These are phyloP conservation scores for Anguilla rostrata DNA, from an alignment of 2,113 vertebrate genomes.

Conservation along the genomic window DNA sequence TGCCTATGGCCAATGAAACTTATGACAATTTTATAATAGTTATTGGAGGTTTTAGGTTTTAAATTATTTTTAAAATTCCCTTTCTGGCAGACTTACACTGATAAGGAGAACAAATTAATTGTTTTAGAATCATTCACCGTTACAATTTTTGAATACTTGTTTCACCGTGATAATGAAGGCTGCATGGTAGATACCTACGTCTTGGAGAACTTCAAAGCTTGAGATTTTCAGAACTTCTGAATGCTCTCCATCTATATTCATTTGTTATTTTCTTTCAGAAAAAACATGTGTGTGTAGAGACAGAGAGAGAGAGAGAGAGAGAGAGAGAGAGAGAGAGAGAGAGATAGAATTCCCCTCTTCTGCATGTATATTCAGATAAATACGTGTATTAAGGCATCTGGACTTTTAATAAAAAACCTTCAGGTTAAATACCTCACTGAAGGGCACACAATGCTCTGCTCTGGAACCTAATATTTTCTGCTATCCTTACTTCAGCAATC, in stretches of 20 bases:
- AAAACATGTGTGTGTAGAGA: too few relatives aligned
- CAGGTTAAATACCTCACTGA: not conserved
- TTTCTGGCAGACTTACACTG: not conserved
- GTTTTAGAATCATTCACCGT: too few relatives aligned
- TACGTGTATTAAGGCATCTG: not conserved
- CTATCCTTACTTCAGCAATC: not conserved
- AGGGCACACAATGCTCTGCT: not conserved
- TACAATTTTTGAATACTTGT: not conserved
- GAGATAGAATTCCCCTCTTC: not conserved
- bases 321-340: too few relatives aligned
- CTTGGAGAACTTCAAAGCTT: too few relatives aligned
- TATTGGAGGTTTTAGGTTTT: not conserved
- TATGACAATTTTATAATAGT: not conserved
- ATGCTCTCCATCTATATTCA: too few relatives aligned
- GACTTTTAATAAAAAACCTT: too few relatives aligned
- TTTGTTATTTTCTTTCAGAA: too few relatives aligned
- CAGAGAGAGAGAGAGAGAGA: too few relatives aligned
- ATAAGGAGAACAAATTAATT: too few relatives aligned
- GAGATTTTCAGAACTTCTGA: too few relatives aligned
- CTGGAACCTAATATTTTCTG: not conserved
- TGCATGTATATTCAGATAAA: too few relatives aligned
- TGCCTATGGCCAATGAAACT: not conserved
- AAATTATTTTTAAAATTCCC: not conserved
- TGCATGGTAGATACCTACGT: too few relatives aligned
- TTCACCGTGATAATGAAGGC: not conserved